Evolutionary conservation across 1,140 invertebrate species (phyloP).

Genomic region (Eumaeus atala): DNA sequence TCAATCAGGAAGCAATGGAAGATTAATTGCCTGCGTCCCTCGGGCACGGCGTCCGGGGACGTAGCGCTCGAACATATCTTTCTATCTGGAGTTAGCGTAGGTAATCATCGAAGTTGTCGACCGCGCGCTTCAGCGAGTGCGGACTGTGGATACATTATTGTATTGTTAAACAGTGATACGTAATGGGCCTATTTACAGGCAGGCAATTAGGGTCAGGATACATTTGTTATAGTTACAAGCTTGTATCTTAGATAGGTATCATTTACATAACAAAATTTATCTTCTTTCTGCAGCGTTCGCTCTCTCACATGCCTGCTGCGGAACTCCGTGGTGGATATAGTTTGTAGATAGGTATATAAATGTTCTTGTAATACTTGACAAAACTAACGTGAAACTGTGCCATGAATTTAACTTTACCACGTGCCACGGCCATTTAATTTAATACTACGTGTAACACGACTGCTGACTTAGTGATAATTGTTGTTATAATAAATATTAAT

Average conservation of each 20-base stretch:
- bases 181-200: conserved; percentile 30
- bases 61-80: conserved; percentile 52
- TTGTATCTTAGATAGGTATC: conserved; percentile 21
- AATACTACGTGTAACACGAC: conserved; percentile 65
- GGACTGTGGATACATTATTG: conserved; percentile 32
- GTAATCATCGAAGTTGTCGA: conserved; percentile 26
- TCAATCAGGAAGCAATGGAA: conserved; percentile 17
- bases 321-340: conserved; percentile 21
- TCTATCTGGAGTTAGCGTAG: conserved; percentile 37
- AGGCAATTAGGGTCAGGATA: conserved; percentile 22
- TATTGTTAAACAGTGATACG: conserved; percentile 26
- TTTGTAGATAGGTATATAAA: conserved; percentile 47
- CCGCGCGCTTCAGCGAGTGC: conserved; percentile 26
- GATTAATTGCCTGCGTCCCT: conserved; percentile 25
- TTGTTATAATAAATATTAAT: conserved; percentile 42
- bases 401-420: conserved; percentile 69
- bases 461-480: conserved; percentile 68
- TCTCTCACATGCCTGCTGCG: conserved; percentile 9
- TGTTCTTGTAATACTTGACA: conserved; percentile 58
- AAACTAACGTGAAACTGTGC: conserved; percentile 74
- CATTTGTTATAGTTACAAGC: conserved; percentile 22
- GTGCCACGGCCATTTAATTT: conserved; percentile 65
- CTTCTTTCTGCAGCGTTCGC: conserved; percentile 19
- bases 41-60: conserved; percentile 25
- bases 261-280: conserved; percentile 29